Evolutionary conservation across 2,797 vertebrate species (phyloP).

Genomic region (Peromyscus attwateri): DNA sequence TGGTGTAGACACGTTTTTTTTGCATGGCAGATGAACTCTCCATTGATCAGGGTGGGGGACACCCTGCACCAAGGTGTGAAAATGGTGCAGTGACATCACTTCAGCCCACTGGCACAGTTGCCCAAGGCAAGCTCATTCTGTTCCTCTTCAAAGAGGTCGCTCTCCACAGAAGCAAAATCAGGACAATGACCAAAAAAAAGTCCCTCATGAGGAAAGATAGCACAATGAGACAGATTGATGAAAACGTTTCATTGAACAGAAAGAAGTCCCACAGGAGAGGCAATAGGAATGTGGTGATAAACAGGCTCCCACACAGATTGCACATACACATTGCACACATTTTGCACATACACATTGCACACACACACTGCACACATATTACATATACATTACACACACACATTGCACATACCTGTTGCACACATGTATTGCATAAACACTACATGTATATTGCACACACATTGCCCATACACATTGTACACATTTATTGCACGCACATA

Average conservation of each 20-base stretch:
- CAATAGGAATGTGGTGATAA: background rate
- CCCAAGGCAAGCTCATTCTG: background rate
- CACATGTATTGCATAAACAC: background rate
- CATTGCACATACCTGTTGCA: background rate
- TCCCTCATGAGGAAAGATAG: background rate
- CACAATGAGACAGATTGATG: background rate
- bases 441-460: background rate
- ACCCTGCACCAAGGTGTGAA: accelerated
- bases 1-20: background rate
- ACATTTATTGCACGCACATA: background rate
- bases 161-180: background rate
- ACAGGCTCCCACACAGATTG: background rate
- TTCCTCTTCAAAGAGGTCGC: background rate
- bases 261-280: background rate
- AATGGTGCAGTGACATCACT: background rate
- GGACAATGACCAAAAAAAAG: background rate
- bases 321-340: background rate
- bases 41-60: background rate
- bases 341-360: background rate
- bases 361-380: background rate
- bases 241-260: background rate
- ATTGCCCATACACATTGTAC: background rate
- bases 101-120: background rate
- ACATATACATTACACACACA: too few relatives aligned
- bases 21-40: background rate